A percentile compares a stretch with the other conserved stretches of the same genome.
These are phyloP conservation scores for Mesochorus sp. DNA, from an alignment of 2,888 invertebrate species.

Conservation along the genomic window DNA sequence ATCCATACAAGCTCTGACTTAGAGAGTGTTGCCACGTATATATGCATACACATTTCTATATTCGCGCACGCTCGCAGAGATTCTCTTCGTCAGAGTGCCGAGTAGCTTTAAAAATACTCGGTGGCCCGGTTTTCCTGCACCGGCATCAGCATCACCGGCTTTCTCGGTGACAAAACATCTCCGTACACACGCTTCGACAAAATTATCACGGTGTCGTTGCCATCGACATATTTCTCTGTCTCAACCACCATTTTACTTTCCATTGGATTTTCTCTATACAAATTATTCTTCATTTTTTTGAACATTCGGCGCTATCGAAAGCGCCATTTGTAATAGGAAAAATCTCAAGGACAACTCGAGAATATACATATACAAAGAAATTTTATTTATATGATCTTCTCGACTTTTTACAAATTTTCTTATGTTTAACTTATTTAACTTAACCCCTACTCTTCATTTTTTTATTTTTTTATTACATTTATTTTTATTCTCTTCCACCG, in stretches of 20 bases:
- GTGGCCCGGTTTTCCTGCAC: constrained; percentile 68
- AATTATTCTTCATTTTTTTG: too few relatives aligned
- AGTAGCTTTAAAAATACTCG: constrained; percentile 72
- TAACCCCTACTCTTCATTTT: too few relatives aligned
- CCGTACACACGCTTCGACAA: constrained; percentile 31
- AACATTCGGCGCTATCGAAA: too few relatives aligned
- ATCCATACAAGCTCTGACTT: background rate
- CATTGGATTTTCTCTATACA: background rate
- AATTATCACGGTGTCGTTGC: background rate
- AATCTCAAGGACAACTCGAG: too few relatives aligned
- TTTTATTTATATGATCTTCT: too few relatives aligned
- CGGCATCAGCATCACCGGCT: constrained; percentile 47
- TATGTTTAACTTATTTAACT: too few relatives aligned
- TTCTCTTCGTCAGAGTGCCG: constrained; percentile 28
- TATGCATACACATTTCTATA: background rate
- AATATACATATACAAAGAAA: too few relatives aligned
- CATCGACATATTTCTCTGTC: background rate
- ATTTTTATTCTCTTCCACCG: too few relatives aligned
- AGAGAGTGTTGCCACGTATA: too few relatives aligned
- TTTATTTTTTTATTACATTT: too few relatives aligned
- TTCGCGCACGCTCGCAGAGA: constrained; percentile 13
- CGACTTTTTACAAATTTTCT: too few relatives aligned
- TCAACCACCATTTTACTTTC: background rate
- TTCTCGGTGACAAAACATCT: constrained; percentile 65
- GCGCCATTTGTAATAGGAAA: too few relatives aligned